A percentile compares a stretch with the other conserved stretches of the same genome.
Evolutionary conservation across 1,140 invertebrate species (phyloP).

Genomic region (Sycobia sp.): DNA sequence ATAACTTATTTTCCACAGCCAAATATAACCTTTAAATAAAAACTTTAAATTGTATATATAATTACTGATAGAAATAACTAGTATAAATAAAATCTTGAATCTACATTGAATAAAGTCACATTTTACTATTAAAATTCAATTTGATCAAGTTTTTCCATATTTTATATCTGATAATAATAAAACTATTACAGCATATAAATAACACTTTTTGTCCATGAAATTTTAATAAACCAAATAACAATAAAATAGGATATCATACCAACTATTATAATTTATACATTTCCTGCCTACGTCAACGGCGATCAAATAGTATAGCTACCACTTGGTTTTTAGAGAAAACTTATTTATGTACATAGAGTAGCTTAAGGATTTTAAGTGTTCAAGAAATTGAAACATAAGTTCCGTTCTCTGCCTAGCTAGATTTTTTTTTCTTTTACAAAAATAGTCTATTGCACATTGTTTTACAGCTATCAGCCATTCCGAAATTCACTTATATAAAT

Average conservation of each 20-base stretch:
- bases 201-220: not conserved
- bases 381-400: conserved; percentile 32
- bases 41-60: not conserved
- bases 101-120: not conserved
- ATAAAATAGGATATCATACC: not conserved
- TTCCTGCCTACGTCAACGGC: not conserved
- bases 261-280: not conserved
- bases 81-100: not conserved
- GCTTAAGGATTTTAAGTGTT: conserved; percentile 14
- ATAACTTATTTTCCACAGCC: not conserved
- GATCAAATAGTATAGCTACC: not conserved
- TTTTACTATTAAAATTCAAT: not conserved
- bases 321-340: not conserved
- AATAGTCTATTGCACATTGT: conserved; percentile 55
- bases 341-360: too few relatives aligned
- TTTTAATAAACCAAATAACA: not conserved
- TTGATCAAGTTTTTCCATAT: too few relatives aligned
- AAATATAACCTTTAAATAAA: not conserved
- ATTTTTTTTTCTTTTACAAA: conserved; percentile 44
- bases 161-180: too few relatives aligned
- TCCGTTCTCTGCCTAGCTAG: conserved; percentile 12
- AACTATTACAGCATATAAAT: too few relatives aligned
- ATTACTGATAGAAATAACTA: not conserved
- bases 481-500: too few relatives aligned
- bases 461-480: too few relatives aligned